Conservation (phyloP, 2,113 vertebrate genomes). For the Hiodon tergisus region DNA sequence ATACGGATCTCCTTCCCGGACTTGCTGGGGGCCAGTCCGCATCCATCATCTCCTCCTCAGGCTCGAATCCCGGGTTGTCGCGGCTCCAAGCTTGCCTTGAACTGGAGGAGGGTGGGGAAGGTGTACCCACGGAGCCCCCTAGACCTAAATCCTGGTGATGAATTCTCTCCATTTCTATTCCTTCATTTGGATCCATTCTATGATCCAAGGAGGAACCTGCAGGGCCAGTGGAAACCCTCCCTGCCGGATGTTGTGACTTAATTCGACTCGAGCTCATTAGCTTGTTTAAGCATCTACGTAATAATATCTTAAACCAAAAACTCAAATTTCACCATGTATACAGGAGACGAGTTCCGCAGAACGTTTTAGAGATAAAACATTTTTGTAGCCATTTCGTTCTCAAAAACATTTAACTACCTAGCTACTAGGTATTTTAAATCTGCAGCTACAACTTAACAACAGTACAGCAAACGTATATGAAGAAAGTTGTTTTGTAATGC, state of each 20-base stretch:
- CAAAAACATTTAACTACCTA: not conserved
- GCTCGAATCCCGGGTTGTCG: conserved; percentile 87
- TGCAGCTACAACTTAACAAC: not conserved
- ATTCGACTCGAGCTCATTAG: conserved; percentile 64
- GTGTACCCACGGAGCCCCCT: conserved; percentile 54
- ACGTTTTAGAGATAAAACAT: not conserved
- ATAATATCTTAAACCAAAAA: not conserved
- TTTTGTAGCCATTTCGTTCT: not conserved
- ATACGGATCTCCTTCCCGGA: conserved; percentile 65
- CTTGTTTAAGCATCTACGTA: conserved; percentile 19
- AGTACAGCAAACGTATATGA: not conserved
- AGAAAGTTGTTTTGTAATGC: too few species aligned
- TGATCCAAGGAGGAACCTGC: conserved; percentile 35
- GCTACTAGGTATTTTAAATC: not conserved
- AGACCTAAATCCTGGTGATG: conserved; percentile 58
- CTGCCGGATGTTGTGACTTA: conserved; percentile 55
- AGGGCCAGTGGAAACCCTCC: conserved; percentile 28
- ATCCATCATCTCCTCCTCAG: conserved; percentile 80
- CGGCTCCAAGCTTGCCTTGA: conserved; percentile 92
- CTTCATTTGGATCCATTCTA: conserved; percentile 48
- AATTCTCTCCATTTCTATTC: conserved; percentile 69
- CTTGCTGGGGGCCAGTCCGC: conserved; percentile 73
- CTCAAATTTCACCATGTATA: not conserved
- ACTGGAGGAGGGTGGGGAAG: conserved; percentile 69
- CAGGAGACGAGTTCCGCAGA: not conserved